Evolutionary conservation across 2,113 vertebrate genomes (phyloP).

Genomic region (Marcusenius ussheri): DNA sequence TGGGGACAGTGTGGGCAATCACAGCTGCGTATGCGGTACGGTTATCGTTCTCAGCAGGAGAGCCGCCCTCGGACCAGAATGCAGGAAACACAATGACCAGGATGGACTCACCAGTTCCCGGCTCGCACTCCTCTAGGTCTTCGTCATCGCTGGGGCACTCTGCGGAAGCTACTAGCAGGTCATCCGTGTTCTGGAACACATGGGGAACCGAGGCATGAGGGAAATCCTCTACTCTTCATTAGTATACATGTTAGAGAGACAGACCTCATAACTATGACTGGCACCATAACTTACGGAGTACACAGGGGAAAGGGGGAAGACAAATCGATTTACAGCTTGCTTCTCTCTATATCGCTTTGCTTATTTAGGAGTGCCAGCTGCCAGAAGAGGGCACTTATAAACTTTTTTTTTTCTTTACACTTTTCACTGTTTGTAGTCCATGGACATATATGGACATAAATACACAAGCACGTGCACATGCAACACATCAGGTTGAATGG

Average conservation of each 20-base stretch:
- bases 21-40: constrained; percentile 40
- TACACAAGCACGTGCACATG: neutral
- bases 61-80: constrained; percentile 20
- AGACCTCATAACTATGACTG: neutral
- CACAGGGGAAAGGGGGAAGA: neutral
- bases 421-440: neutral
- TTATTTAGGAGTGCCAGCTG: neutral
- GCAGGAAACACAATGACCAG: constrained; percentile 42
- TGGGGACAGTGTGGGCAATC: constrained; percentile 20
- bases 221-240: neutral
- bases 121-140: constrained; percentile 91
- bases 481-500: neutral
- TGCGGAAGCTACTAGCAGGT: constrained; percentile 85
- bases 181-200: constrained; percentile 76
- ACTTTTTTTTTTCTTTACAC: neutral
- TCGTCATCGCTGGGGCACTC: constrained; percentile 92
- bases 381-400: neutral
- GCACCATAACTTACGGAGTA: neutral
- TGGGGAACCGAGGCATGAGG: neutral
- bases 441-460: neutral
- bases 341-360: neutral
- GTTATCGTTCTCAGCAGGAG: neutral
- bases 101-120: constrained; percentile 84
- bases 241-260: neutral
- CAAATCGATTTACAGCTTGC: neutral